Base-by-base conservation (phyloP, 2,797 vertebrate genomes). In the Coregonus ussuriensis region DNA sequence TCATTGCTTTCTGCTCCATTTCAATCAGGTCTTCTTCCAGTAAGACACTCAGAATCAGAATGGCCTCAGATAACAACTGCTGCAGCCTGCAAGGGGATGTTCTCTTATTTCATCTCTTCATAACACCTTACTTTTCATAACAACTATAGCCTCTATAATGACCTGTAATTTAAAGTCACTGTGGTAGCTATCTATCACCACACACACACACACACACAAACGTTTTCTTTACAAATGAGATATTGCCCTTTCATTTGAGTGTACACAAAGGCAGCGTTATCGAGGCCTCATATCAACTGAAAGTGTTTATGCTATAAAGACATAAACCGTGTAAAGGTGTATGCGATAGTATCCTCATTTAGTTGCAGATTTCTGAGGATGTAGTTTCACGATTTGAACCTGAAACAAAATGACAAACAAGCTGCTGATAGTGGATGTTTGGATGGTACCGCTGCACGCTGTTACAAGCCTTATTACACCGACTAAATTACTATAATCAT, bases 401-500 rank as follows among this genome's bases (percentile, higher is more conserved):
- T 59, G 15, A 59, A 59, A 73, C 11, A 53, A 3, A 52, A 82
- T 77, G 51, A 74, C 16, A 74, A 78, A 54, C 76, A 79, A 69
- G 35, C 31, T 25, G n/a, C 21, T 11, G 72, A 9, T 31, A 41
- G 15, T 3, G 16, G 21, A 37, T 14, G 54, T 56, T 68, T 51
- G 7, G 25, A 51, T 63, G 65, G 68, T 53, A 31, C 29, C 81
- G 3, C 25, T 74, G 79, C 78, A 63, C 74, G 78, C 74, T 75
- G 74, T 7, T 79, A 79, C 84, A 82, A 77, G 75, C 83, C 80
- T 74, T 70, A 79, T 70, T 80, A 83, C 87, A 88, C 85, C 81
- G 83, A 71, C 83, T 77, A 75, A 87, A 90, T 89, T 81, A 90
- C 76, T 77, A 31, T 88, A 90, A 92, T 90, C 87, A 90, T 63